Percentiles rank a stretch among this genome's conserved stretches.
Evolutionary conservation across 2,797 vertebrate species (phyloP).

Genomic region (Pseudocheirus occidentalis): DNA sequence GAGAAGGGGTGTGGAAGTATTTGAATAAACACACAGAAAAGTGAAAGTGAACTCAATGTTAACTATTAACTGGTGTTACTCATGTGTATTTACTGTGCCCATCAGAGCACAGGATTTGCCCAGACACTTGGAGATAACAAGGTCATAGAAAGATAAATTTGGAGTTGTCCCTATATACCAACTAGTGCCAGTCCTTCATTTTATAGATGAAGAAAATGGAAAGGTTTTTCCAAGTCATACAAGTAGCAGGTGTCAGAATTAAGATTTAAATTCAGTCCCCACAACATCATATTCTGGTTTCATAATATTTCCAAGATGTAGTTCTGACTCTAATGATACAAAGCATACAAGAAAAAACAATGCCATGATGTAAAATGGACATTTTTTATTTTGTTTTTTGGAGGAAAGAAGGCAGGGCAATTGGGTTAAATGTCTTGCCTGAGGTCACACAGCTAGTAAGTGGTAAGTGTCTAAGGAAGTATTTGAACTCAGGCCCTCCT

Average conservation of each 20-base stretch:
- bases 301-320: background rate
- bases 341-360: background rate
- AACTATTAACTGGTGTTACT: conserved; percentile 35
- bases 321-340: background rate
- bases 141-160: background rate
- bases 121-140: conserved; percentile 4
- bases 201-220: conserved; percentile 8
- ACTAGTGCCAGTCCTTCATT: background rate
- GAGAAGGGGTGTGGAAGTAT: conserved; percentile 31
- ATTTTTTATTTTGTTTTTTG: background rate
- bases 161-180: background rate
- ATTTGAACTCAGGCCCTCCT: too few species aligned
- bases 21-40: conserved; percentile 61
- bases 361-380: background rate
- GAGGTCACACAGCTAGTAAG: too few species aligned
- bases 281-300: background rate
- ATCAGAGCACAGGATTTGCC: background rate
- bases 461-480: too few species aligned
- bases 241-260: background rate
- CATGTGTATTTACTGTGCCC: background rate
- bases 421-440: too few species aligned
- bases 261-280: background rate
- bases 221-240: background rate
- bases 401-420: too few species aligned
- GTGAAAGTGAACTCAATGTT: conserved; percentile 24